phyloP scores from a whole-genome alignment of 2,797 vertebrate species.

The Steatocranus sp. region DNA sequence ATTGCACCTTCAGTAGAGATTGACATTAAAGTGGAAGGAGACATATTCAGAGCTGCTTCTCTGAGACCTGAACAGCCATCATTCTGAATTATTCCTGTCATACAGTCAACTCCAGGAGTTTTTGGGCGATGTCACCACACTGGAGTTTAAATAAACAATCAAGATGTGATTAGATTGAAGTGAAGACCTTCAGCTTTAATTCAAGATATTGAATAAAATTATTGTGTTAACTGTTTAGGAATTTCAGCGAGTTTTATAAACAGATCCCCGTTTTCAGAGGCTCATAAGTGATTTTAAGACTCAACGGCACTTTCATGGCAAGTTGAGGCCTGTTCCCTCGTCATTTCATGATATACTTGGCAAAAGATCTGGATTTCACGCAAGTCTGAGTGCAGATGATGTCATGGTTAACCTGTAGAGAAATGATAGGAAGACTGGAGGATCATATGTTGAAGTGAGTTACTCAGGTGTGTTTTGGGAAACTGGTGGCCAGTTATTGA shows the following conservation, averaged over 20 bases:
- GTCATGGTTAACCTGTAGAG: neutral
- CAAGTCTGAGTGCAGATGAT: neutral
- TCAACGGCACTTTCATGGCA: neutral
- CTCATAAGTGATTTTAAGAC: neutral
- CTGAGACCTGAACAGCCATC: neutral
- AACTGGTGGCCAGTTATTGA: neutral
- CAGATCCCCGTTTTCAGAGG: neutral
- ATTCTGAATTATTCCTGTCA: neutral
- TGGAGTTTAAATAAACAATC: neutral
- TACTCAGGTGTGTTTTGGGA: neutral
- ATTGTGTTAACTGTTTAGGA: neutral
- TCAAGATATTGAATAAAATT: too few relatives aligned
- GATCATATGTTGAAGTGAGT: neutral
- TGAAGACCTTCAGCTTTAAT: too few relatives aligned
- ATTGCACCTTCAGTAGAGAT: neutral
- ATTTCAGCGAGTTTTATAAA: neutral
- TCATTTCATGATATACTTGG: neutral
- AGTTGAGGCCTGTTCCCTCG: rapidly evolving
- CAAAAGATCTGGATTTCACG: neutral
- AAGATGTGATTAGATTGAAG: too few relatives aligned
- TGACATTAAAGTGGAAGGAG: neutral
- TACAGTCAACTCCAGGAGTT: neutral
- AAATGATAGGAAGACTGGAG: neutral
- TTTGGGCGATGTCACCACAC: too few relatives aligned
- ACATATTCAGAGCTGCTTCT: neutral